Percentiles rank a stretch among this genome's conserved stretches.
Conservation (phyloP, 2,113 vertebrate species). For the Corvus hawaiiensis region DNA sequence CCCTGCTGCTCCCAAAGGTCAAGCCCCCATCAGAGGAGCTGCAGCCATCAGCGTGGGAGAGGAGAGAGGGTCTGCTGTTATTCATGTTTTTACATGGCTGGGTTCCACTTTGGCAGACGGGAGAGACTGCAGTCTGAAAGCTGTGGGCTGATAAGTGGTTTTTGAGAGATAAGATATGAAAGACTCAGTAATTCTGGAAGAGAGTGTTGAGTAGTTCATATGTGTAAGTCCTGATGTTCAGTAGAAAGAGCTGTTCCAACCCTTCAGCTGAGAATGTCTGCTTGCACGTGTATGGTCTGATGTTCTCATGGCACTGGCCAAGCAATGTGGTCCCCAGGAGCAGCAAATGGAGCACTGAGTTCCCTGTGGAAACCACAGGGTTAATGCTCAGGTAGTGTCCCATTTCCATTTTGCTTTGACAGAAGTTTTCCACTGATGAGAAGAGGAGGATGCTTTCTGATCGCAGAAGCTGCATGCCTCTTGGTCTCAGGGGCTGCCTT, state of each 20-base stretch:
- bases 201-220: conserved; percentile 56
- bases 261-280: conserved; percentile 15
- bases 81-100: conserved; percentile 42
- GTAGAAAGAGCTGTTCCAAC: conserved; percentile 47
- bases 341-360: neutral
- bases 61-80: conserved; percentile 29
- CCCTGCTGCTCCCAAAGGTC: neutral
- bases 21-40: conserved; percentile 17
- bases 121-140: conserved; percentile 62
- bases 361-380: neutral
- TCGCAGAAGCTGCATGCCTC: neutral
- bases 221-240: conserved; percentile 54
- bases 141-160: conserved; percentile 54
- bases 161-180: conserved; percentile 67
- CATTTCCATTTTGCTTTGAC: neutral
- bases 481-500: neutral
- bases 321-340: neutral
- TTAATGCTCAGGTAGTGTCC: neutral
- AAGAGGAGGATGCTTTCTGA: neutral
- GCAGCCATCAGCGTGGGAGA: conserved; percentile 29
- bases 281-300: neutral
- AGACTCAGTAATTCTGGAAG: conserved; percentile 51
- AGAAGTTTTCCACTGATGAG: neutral
- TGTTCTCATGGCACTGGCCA: neutral
- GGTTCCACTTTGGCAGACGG: conserved; percentile 56